Evolutionary conservation across 2,888 invertebrate species (phyloP), one percentile per base, ranked within the genome.

Genomic region (Caenorhabditis auriculariae): DNA sequence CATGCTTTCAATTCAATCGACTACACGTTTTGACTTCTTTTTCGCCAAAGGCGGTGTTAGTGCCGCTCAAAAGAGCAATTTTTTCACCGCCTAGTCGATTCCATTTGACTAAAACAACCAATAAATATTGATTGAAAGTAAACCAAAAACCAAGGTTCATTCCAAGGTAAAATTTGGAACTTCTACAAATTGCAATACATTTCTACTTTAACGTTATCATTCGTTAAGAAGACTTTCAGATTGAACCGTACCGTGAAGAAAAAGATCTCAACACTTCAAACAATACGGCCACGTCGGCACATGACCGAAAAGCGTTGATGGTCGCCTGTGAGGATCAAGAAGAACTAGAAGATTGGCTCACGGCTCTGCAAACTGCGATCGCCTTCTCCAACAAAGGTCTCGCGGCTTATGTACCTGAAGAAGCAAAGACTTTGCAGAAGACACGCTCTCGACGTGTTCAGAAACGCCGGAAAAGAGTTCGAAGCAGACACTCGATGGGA

Each of bases 361-460:
- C 64, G 24, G 59, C 58, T 6, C 45, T 69, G 21, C 67, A 68
- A 15, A 57, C 65, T n/a, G 69, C 62, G 4, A 65, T 73, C 23
- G 66, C 71, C 15, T 58, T 69, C 15, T 57, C 71, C 6, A 66
- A 66, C 54, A 64, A 63, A 37, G 61, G 66, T 63, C 7, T 38
- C 49, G 7, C 24, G 41, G 5, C 26, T 45, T 9, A 21, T 12
- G 23, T 23, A 23, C 41, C 17, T 24, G 44, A 12, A 32, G 9
- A 12, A 32, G 35, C 9, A n/a, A n/a, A 3, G 39, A 51, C 23
- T 24, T 56, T 69, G 24, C 49, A 70, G 72, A 60, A 38, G 72
- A 70, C 26, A 54, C 66, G 4, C 6, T 61, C 4, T 72, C 72
- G 12, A 59, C 50, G 1, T 63, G 68, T 24, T 70, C 72, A 3